A percentile compares a stretch with the other conserved stretches of the same genome.
Conservation (phyloP, 2,797 vertebrate species). For the Pseudochirops corinnae region DNA sequence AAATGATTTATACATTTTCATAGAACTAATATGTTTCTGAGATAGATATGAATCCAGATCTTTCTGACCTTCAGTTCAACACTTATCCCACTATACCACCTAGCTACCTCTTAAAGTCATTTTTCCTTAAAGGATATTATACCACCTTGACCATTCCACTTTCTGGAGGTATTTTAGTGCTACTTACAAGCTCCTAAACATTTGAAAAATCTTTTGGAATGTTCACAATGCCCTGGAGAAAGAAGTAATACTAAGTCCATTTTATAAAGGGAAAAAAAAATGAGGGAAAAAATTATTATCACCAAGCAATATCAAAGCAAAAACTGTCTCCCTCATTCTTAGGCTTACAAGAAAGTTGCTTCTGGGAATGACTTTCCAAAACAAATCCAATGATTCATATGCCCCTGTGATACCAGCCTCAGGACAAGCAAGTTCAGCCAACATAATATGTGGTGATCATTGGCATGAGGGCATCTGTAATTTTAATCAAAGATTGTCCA, state of each 20-base stretch:
- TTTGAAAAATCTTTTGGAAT: constrained; percentile 35
- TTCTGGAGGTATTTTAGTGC: neutral
- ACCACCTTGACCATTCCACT: neutral
- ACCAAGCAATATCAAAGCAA: constrained; percentile 7
- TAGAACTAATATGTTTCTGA: neutral
- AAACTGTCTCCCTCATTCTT: neutral
- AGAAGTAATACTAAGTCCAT: neutral
- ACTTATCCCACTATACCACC: neutral
- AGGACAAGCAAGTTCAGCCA: neutral
- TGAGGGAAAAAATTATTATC: neutral
- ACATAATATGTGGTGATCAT: neutral
- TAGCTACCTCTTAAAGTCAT: neutral
- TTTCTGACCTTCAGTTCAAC: neutral
- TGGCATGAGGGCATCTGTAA: neutral
- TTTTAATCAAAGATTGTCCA: constrained; percentile 24
- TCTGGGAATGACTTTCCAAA: constrained; percentile 1
- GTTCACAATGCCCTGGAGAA: constrained; percentile 25
- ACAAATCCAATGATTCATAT: neutral
- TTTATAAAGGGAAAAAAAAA: constrained; percentile 44
- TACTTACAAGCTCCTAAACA: constrained; percentile 21
- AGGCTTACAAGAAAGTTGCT: neutral
- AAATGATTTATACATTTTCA: neutral
- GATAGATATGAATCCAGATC: neutral
- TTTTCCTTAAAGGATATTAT: neutral
- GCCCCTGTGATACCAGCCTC: neutral